These are phyloP conservation scores for Lepidothrix coronata DNA, from an alignment of 2,113 vertebrate genomes.

Conservation along the genomic window DNA sequence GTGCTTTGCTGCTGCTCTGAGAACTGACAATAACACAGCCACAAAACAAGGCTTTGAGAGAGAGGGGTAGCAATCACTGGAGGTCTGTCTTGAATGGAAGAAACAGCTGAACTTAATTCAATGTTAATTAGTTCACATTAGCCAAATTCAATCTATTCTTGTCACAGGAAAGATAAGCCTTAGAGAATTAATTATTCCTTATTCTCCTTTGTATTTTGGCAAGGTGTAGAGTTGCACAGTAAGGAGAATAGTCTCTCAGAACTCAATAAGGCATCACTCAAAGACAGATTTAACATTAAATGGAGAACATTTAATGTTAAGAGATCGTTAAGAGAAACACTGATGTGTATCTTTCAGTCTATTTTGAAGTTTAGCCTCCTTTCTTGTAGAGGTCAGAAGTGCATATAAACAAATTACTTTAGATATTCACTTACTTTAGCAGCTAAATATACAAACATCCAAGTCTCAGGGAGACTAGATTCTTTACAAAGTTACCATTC, in stretches of 20 bases:
- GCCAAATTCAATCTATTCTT: neutral
- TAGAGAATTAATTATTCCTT: neutral
- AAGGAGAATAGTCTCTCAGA: neutral
- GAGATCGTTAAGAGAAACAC: neutral
- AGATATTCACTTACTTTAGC: neutral
- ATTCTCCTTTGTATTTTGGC: neutral
- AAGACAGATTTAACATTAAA: neutral
- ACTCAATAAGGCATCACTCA: neutral
- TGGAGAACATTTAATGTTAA: neutral
- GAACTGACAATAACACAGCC: neutral
- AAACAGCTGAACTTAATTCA: conserved; percentile 6
- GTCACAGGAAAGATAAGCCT: conserved; percentile 1
- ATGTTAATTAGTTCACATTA: conserved; percentile 33
- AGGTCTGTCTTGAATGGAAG: neutral
- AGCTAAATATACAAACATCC: neutral
- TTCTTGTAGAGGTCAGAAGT: neutral
- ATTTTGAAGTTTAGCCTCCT: neutral
- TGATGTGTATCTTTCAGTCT: neutral
- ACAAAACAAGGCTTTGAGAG: neutral
- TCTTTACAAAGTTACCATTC: neutral
- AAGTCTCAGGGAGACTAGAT: neutral
- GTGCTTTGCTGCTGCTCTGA: neutral
- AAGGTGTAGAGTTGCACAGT: neutral
- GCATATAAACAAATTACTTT: neutral
- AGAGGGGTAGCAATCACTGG: neutral